These are phyloP conservation scores for Agrochola macilenta DNA, from an alignment of 2,888 invertebrate genomes.

Conservation along the genomic window DNA sequence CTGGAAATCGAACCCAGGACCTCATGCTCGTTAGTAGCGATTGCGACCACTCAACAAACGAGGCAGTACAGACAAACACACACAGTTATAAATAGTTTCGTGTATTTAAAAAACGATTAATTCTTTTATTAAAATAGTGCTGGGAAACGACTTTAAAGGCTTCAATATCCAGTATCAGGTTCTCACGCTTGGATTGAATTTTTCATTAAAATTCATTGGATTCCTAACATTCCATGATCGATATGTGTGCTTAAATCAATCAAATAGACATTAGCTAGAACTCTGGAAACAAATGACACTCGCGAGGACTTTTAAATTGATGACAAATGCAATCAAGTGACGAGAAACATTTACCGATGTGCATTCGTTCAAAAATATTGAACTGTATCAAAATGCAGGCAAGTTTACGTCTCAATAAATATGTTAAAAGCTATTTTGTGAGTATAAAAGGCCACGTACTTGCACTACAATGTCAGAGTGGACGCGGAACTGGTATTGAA, in stretches of 20 bases:
- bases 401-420: constrained; percentile 53
- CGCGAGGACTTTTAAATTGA: constrained; percentile 10
- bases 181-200: constrained; percentile 12
- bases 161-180: neutral
- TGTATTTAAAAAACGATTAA: neutral
- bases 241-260: constrained; percentile 29
- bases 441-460: constrained; percentile 66
- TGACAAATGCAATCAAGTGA: constrained; percentile 20
- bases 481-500: constrained; percentile 72
- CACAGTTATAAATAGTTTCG: neutral
- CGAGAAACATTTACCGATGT: neutral
- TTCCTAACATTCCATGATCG: constrained; percentile 13
- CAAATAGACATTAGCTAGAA: constrained; percentile 26
- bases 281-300: neutral
- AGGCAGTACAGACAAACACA: neutral
- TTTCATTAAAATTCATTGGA: constrained; percentile 27
- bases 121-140: neutral
- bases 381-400: constrained; percentile 18
- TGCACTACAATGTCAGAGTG: constrained; percentile 65
- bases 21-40: neutral
- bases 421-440: constrained; percentile 50
- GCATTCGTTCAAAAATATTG: constrained; percentile 13
- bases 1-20: neutral
- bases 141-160: constrained; percentile 4
- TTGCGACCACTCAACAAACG: neutral